Percentiles rank a stretch among this genome's conserved stretches.
Conservation (phyloP, 2,113 vertebrate species). For the Microcebus jonahi region DNA sequence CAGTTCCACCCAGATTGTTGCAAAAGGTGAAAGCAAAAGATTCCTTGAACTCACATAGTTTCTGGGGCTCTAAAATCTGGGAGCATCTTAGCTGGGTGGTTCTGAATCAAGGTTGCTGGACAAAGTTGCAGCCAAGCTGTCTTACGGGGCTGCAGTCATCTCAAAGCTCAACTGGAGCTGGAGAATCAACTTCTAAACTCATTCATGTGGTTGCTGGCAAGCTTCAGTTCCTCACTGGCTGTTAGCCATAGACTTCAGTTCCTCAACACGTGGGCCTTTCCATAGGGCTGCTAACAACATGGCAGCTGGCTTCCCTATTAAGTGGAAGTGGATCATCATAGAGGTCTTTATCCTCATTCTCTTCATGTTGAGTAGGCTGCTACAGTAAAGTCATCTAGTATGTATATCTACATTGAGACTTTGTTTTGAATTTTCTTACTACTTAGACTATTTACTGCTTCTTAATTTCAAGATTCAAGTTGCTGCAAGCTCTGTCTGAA, state of each 20-base stretch:
- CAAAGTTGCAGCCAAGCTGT: background rate
- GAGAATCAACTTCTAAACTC: background rate
- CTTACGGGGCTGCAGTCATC: background rate
- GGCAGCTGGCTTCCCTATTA: background rate
- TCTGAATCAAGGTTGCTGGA: conserved; percentile 8
- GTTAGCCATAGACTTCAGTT: background rate
- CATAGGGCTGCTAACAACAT: background rate
- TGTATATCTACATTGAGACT: too few relatives aligned
- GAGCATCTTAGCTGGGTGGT: background rate
- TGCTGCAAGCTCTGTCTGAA: background rate
- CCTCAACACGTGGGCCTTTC: background rate
- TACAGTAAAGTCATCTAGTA: too few relatives aligned
- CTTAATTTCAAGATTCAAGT: background rate
- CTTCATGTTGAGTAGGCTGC: too few relatives aligned
- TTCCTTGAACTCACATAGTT: background rate
- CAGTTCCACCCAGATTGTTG: too few relatives aligned
- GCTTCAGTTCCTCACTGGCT: background rate
- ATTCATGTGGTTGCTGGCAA: background rate
- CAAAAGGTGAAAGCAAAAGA: too few relatives aligned
- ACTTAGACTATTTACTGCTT: background rate
- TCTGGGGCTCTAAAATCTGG: background rate
- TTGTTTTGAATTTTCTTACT: background rate
- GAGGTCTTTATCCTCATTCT: too few relatives aligned
- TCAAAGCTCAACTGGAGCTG: background rate
- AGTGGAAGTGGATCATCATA: too few relatives aligned